These are phyloP conservation scores for Drosophila pallidifrons DNA, from an alignment of 1,140 invertebrate species.

Conservation along the genomic window DNA sequence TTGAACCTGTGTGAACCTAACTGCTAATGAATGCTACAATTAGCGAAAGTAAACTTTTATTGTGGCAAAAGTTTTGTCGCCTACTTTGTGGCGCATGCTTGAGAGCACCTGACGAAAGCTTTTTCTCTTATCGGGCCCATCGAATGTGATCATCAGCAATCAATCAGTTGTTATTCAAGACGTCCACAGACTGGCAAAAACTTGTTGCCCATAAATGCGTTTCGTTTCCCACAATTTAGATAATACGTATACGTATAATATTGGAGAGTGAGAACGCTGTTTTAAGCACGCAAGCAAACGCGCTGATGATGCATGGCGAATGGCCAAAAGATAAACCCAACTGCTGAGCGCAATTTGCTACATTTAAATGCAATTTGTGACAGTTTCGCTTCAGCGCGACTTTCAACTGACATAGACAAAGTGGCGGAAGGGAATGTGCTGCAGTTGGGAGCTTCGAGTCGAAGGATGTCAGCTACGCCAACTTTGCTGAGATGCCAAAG, in stretches of 20 bases:
- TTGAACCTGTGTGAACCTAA: not conserved
- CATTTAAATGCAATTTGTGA: conserved; percentile 80
- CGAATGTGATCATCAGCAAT: conserved; percentile 46
- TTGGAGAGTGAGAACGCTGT: not conserved
- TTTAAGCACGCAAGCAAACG: not conserved
- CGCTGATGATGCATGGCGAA: not conserved
- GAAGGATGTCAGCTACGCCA: no score
- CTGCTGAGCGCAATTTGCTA: conserved; percentile 30
- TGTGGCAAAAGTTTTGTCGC: conserved; percentile 17
- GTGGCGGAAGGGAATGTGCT: not conserved
- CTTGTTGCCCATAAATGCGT: conserved; percentile 15
- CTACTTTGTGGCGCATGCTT: conserved; percentile 41
- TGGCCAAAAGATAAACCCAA: conserved; percentile 44
- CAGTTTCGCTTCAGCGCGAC: conserved; percentile 51
- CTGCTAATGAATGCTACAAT: conserved; percentile 53
- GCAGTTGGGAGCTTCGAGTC: not conserved
- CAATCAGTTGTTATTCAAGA: conserved; percentile 44
- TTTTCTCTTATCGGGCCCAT: conserved; percentile 43
- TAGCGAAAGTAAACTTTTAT: conserved; percentile 45
- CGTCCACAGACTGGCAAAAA: not conserved
- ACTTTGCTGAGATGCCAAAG: conserved; percentile 6
- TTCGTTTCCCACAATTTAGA: not conserved
- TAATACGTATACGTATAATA: not conserved
- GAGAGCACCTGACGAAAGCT: conserved; percentile 22
- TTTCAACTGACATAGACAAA: not conserved